Evolutionary conservation across 2,888 invertebrate species (phyloP).

Genomic region (Leptopilina myrica): DNA sequence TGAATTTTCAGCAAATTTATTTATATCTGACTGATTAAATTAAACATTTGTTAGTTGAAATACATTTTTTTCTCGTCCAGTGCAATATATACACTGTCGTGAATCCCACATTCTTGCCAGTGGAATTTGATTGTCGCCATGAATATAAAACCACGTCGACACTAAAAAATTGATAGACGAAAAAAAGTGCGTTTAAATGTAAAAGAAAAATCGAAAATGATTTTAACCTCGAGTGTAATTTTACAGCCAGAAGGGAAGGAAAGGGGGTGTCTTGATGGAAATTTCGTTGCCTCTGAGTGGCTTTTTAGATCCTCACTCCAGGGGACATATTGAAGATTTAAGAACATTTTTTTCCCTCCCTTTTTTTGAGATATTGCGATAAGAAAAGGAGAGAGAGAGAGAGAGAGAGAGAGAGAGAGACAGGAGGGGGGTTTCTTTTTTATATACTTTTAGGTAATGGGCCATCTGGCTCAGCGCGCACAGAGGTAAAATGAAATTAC

Average conservation of each 20-base stretch:
- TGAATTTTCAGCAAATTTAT: no score
- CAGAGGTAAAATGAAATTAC: constrained; percentile 32
- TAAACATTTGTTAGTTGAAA: no score
- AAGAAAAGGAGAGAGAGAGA: no score
- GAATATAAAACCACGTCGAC: no score
- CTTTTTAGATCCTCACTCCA: constrained; percentile 14
- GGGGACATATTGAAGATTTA: constrained; percentile 32
- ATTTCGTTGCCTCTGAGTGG: constrained; percentile 17
- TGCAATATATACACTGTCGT: no score
- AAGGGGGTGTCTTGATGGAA: neutral
- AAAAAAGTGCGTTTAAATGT: no score
- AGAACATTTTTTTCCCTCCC: neutral
- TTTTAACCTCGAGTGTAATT: neutral
- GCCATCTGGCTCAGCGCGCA: constrained; percentile 21
- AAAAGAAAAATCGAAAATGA: constrained; percentile 2
- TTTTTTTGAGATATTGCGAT: neutral
- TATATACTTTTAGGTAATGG: constrained; percentile 33
- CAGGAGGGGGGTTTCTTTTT: neutral
- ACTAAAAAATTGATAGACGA: no score
- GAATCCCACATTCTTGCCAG: no score
- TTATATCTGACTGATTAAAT: no score
- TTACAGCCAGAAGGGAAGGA: neutral
- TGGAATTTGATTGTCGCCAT: no score
- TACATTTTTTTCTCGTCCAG: no score
- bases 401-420: no score